Evolutionary conservation across 92 coral and sea anemone species (phyloP), one percentile per base, ranked within the genome.

Genomic region (Epizoanthus stellaris): DNA sequence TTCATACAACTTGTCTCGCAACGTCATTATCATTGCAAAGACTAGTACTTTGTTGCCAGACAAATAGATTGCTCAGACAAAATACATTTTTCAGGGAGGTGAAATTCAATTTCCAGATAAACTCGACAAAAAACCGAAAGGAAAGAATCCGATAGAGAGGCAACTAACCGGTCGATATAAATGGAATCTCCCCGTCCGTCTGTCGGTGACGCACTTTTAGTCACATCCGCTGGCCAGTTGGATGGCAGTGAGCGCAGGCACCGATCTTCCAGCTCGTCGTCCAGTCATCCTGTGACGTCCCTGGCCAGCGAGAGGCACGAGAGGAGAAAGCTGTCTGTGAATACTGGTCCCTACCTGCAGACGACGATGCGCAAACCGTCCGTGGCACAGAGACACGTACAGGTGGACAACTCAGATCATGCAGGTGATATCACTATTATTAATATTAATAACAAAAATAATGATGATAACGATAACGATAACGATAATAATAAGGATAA

Each of bases 281-380:
- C 76, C 25, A 70, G 67, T 21, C 87, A 91, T 12, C 76, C 84
- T 53, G 84, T 63, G 30, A 73, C 73, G 64, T 42, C 62, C 25
- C 71, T 82, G 17, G 88, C 87, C 21, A 86, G 91, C 56, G 95
- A 91, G 16, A 80, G 87, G 75, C 61, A 57, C 5, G 97, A 93
- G 9, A 92, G 84, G 45, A 82, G 93, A 63, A 94, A 94, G 42
- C 94, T 94, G 7, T 94, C 98, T 40, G 80, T 83, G 56, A 88
- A 87, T 4, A 76, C 67, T 30, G 84, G 59, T 0, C 95, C 98
- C 1, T 91, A 84, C 81, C 74, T 94, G 38, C 87, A 92, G 64
- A 57, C 91, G 2, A 53, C 97, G 11, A 86, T 85, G 40, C 86
- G 95, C 12, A 89, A 91, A 72, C 72, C 85, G 11, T 94, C 98